Base-by-base conservation (phyloP, 1,140 invertebrate genomes). In the Drosophila pruinosa region DNA sequence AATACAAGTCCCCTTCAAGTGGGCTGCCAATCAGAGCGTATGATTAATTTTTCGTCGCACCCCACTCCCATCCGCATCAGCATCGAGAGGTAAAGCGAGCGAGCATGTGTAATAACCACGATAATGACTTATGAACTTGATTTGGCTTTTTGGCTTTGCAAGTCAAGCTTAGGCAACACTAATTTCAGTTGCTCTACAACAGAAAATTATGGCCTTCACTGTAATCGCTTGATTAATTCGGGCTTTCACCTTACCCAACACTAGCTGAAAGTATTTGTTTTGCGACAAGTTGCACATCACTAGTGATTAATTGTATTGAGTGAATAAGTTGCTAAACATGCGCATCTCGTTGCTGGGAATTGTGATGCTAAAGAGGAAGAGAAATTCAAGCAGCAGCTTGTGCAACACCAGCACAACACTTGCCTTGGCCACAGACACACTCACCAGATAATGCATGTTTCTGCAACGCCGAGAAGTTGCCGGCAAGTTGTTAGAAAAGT, bases 1-100 rank as follows among this genome's bases (percentile, higher is more conserved):
- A 26, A 26, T 14, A 22, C n/a, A 52, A 69, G 77, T 68, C 75
- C 65, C 71, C 74, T 72, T 82, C 47, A 48, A 81, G 64, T 70
- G 73, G 75, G 82, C 74, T 75, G 77, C 62, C 82, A 86, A 81
- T 79, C 81, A 70, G 82, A 88, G 82, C 82, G 81, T 86, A 81
- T 88, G 81, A 86, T 86, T 86, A 86, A 86, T 86, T 88, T 86
- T 86, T 88, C 58, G 74, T 73, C 69, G 62, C 53, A 57, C 19
- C 10, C 8, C 43, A 7, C 17, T 14, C 7, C 4, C 12, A n/a
- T 24, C 7, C 14, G 10, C 43, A 15, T 53, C 14, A 52, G 26
- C 19, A n/a, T n/a, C 10, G 4, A 34, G 31, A 8, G 12, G 19
- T 26, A 38, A 21, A 28, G 39, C 24, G 52, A 10, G 31, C 57